phyloP scores from a whole-genome alignment of 2,888 invertebrate species.

The Linyphia triangularis region DNA sequence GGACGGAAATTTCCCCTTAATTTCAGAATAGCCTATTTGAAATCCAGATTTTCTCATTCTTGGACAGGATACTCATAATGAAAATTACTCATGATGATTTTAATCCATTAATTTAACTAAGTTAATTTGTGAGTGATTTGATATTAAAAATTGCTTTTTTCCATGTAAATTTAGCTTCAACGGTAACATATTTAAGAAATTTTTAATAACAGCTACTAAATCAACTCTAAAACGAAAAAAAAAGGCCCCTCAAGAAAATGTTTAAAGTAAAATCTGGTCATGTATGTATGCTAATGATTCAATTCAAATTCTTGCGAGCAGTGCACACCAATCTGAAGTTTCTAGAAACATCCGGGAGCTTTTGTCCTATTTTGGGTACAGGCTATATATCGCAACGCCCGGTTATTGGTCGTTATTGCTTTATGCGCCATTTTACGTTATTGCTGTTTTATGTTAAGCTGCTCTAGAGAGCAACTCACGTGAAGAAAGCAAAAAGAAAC shows the following conservation, averaged over 20 bases:
- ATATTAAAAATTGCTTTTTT: no score
- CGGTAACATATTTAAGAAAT: no score
- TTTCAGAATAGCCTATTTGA: no score
- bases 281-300: slow-evolving; percentile 43
- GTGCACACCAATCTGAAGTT: slow-evolving; percentile 17
- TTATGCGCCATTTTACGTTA: slow-evolving; percentile 55
- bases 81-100: no score
- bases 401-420: slow-evolving; percentile 56
- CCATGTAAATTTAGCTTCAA: no score
- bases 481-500: neutral
- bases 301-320: slow-evolving; percentile 37
- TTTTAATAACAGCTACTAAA: neutral
- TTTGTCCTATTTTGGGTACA: neutral
- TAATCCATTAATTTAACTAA: no score
- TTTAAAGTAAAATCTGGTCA: neutral
- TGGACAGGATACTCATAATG: no score
- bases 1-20: no score
- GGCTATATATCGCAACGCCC: neutral
- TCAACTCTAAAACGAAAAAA: slow-evolving; percentile 24
- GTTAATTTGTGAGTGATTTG: no score
- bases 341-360: neutral
- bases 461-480: neutral
- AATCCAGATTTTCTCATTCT: no score
- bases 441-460: slow-evolving; percentile 56
- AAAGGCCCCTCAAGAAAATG: neutral